These are phyloP conservation scores for Theonella swinhoei DNA, from an alignment of 37 sponge, comb jelly and placozoan genomes.

Conservation along the genomic window DNA sequence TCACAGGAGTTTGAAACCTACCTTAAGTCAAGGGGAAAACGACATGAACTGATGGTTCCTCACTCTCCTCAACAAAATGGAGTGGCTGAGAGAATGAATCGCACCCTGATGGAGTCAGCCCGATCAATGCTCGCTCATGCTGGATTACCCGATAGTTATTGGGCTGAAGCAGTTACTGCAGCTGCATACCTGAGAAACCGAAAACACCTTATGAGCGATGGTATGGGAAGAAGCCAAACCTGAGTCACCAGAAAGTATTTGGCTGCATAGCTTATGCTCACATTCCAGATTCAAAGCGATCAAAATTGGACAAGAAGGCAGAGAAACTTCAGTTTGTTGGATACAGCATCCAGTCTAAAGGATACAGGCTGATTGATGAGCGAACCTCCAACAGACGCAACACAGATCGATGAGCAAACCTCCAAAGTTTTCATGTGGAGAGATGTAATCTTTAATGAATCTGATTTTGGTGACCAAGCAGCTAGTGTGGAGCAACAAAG, in stretches of 20 bases:
- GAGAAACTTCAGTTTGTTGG: slow-evolving; percentile 42
- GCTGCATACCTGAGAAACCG: slow-evolving; percentile 13
- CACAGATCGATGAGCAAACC: neutral
- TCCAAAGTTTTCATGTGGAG: slow-evolving; percentile 1
- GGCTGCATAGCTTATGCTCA: slow-evolving; percentile 49
- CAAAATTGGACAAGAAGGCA: slow-evolving; percentile 55
- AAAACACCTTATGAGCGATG: slow-evolving; percentile 45
- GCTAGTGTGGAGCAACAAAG: neutral
- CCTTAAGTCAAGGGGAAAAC: slow-evolving; percentile 28
- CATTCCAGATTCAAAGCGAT: slow-evolving; percentile 34
- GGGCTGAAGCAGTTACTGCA: slow-evolving; percentile 59
- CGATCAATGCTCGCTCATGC: slow-evolving; percentile 49
- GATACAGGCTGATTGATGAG: slow-evolving; percentile 47
- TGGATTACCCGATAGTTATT: slow-evolving; percentile 17
- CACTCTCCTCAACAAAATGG: slow-evolving; percentile 48
- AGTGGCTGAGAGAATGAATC: slow-evolving; percentile 50
- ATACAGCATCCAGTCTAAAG: slow-evolving; percentile 43
- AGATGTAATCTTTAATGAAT: slow-evolving; percentile 1
- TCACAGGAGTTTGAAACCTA: slow-evolving; percentile 43
- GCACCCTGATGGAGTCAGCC: slow-evolving; percentile 48
- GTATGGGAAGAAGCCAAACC: slow-evolving; percentile 47
- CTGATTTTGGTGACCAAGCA: neutral
- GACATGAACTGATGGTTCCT: slow-evolving; percentile 32
- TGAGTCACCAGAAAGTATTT: slow-evolving; percentile 50
- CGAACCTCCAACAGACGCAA: slow-evolving; percentile 5